Evolutionary conservation across 2,888 invertebrate genomes (phyloP).

Genomic region (Scelioninae gen. 2): DNA sequence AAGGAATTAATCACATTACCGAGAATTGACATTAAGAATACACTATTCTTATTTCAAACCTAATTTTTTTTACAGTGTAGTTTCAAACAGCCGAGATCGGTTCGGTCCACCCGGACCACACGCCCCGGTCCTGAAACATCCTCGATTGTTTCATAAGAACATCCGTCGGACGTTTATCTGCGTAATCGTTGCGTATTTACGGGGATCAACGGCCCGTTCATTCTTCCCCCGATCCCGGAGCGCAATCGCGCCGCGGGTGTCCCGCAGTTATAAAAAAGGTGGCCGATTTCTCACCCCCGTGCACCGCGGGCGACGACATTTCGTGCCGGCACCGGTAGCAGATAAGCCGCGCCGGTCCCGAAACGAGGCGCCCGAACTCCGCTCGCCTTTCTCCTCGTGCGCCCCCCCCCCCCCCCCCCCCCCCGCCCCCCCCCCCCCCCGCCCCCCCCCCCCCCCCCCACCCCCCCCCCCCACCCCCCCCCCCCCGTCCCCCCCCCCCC

Average conservation of each 20-base stretch:
- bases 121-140: no score
- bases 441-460: no score
- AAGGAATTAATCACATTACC: no score
- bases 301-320: conserved; percentile 64
- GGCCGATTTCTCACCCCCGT: conserved; percentile 74
- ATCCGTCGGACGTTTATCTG: conserved; percentile 52
- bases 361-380: conserved; percentile 56
- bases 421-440: no score
- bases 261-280: conserved; percentile 68
- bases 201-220: conserved; percentile 45
- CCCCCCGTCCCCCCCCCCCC: no score
- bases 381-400: conserved; percentile 49
- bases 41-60: no score
- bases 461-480: no score
- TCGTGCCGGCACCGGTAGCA: conserved; percentile 60
- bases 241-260: conserved; percentile 68
- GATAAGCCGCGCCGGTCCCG: conserved; percentile 53
- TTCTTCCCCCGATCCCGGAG: conserved; percentile 55
- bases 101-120: no score
- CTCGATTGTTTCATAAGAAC: conserved; percentile 55
- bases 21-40: no score
- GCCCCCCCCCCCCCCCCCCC: conserved; percentile 26
- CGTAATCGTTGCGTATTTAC: conserved; percentile 45
- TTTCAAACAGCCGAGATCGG: no score
- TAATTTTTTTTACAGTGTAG: no score